phyloP scores from a whole-genome alignment of 2,113 vertebrate species.

The Ginglymostoma cirratum region DNA sequence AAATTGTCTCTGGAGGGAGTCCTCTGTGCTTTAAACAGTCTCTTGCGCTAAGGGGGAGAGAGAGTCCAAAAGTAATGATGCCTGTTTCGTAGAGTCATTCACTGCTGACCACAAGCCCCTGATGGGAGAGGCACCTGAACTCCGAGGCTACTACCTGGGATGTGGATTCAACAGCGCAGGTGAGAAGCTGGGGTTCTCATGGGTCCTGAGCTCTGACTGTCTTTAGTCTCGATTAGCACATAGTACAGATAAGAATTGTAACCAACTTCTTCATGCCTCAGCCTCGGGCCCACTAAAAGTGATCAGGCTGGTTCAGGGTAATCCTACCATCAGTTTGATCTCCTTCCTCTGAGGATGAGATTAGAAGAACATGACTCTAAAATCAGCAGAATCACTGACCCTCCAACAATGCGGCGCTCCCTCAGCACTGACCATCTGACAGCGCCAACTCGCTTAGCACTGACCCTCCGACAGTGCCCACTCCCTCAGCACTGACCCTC shows the following conservation, averaged over 20 bases:
- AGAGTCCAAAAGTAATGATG: not conserved
- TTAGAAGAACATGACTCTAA: not conserved
- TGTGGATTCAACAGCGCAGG: slow-evolving; percentile 97
- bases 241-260: not conserved
- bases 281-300: not conserved
- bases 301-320: not conserved
- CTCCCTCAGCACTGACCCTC: not conserved
- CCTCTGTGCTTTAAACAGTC: too few relatives aligned
- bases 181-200: slow-evolving; percentile 46
- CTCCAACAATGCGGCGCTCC: not conserved
- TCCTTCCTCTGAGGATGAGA: not conserved
- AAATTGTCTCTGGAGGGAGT: too few relatives aligned
- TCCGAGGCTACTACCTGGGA: slow-evolving; percentile 88
- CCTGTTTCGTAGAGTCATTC: slow-evolving; percentile 73
- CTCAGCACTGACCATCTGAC: not conserved
- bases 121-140: slow-evolving; percentile 88
- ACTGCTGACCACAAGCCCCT: slow-evolving; percentile 93
- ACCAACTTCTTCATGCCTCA: too few relatives aligned
- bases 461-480: not conserved
- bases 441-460: not conserved
- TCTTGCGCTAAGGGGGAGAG: too few relatives aligned
- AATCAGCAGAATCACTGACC: not conserved
- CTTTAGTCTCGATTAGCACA: too few relatives aligned
- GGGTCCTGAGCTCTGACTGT: not conserved
- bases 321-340: too few relatives aligned